Evolutionary conservation across 2,888 invertebrate genomes (phyloP), one percentile per base, ranked within the genome.

Genomic region (Tetragnatha montana): DNA sequence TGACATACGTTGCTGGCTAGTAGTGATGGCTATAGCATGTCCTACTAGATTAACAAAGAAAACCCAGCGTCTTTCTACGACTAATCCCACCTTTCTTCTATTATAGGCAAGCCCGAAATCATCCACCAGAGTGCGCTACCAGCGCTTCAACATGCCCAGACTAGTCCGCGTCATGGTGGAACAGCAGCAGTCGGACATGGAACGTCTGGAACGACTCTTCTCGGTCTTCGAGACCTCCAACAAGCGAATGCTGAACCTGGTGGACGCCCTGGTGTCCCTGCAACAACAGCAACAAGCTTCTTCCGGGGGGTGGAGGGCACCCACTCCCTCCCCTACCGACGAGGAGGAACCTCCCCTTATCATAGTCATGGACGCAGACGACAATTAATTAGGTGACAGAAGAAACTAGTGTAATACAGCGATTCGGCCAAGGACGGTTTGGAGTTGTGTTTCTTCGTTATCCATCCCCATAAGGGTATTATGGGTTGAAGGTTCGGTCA

Each of bases 181-280:
- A 22, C 85, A 85, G 14, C 85, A 85, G 47, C 49, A 71, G n/a
- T 51, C 79, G 8, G n/a, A 71, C 21, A 22, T 71, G 79, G 85
- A 85, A 1, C 19, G 70, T 10, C 17, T 85, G 8, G 71, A 78
- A 6, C 78, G 50, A n/a, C 8, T 79, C 35, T 73, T 85, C 19
- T 21, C 78, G 7, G 50, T n/a, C 21, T 22, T 85, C 0, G 78
- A 78, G 10, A 73, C 49, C 0, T 79, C 85, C 0, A 85, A 85
- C 73, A 22, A 6, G 1, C 78, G 47, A 60, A 19, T 85, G 22
- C 17, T 85, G 51, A 71, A 8, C 17, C 51, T 85, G 14, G 49
- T 85, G 49, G 79, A 71, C 8, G 71, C 70, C 8, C 19, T 85
- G 4, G 71, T 85, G 47, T n/a, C 71, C 7, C 17, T 71, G 0